Evolutionary conservation across 2,888 invertebrate species (phyloP).

Genomic region (Microctonus aethiopoides): DNA sequence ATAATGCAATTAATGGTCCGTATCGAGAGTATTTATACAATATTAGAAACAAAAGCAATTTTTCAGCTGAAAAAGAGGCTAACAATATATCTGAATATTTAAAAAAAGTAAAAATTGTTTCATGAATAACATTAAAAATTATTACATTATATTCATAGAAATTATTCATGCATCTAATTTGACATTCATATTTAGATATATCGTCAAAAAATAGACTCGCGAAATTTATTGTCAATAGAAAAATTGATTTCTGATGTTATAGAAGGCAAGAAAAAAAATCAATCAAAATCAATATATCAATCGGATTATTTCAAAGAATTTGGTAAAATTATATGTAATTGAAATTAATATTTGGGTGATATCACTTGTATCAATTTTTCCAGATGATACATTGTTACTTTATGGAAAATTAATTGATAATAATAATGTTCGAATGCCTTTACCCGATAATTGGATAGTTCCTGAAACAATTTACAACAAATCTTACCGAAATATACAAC

Average conservation of each 20-base stretch:
- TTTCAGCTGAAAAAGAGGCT: conserved; percentile 39
- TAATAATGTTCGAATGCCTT: conserved; percentile 19
- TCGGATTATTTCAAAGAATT: conserved; percentile 43
- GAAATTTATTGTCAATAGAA: conserved; percentile 37
- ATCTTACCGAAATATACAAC: conserved; percentile 49
- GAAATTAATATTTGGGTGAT: conserved; percentile 1
- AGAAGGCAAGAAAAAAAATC: conserved; percentile 45
- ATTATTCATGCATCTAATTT: too few species aligned
- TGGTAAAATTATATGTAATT: conserved; percentile 31
- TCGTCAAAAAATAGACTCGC: conserved; percentile 42
- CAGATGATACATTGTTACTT: conserved; percentile 38
- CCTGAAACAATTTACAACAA: conserved; percentile 51
- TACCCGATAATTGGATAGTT: conserved; percentile 50
- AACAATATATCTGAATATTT: conserved; percentile 47
- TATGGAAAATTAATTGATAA: conserved; percentile 32
- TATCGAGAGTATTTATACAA: conserved; percentile 46
- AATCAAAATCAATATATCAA: conserved; percentile 46
- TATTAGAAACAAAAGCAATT: conserved; percentile 36
- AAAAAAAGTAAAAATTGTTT: conserved; percentile 39
- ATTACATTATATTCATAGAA: background rate
- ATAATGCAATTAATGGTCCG: conserved; percentile 48
- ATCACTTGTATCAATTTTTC: background rate
- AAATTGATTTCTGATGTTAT: conserved; percentile 47
- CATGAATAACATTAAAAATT: background rate
- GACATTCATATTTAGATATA: conserved; percentile 41